Percentiles rank a stretch among this genome's conserved stretches.
Evolutionary conservation across 2,113 vertebrate species (phyloP).

Genomic region (Sardina pilchardus): DNA sequence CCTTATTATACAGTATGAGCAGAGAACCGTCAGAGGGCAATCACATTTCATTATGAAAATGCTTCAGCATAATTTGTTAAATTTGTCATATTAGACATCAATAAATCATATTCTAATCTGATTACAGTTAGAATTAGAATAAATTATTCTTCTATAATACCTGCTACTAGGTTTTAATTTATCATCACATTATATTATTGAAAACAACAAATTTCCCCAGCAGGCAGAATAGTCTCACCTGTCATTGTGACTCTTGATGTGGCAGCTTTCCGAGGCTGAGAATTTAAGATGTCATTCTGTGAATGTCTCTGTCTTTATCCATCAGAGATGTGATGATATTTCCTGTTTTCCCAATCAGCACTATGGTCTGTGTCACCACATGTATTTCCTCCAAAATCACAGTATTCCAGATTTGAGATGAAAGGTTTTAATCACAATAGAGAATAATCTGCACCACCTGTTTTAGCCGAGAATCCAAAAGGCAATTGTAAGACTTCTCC

Average conservation of each 20-base stretch:
- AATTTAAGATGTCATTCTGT: not conserved
- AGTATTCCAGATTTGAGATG: not conserved
- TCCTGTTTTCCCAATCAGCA: constrained; percentile 47
- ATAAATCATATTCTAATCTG: too few species aligned
- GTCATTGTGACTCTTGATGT: not conserved
- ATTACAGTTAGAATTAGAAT: too few species aligned
- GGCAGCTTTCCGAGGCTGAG: not conserved
- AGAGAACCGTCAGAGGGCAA: too few species aligned
- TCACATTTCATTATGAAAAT: too few species aligned
- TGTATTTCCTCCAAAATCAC: not conserved
- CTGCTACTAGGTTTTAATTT: too few species aligned
- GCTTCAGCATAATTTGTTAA: too few species aligned
- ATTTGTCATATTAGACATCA: too few species aligned
- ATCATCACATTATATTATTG: not conserved
- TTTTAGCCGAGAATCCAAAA: not conserved
- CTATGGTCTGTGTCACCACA: not conserved
- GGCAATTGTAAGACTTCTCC: not conserved
- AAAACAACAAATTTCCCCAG: too few species aligned
- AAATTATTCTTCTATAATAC: too few species aligned
- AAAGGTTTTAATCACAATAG: not conserved
- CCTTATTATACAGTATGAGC: too few species aligned
- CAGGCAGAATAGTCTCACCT: not conserved
- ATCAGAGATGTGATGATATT: constrained; percentile 33
- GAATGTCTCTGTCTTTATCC: constrained; percentile 17
- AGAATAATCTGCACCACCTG: not conserved